These are phyloP conservation scores for Sarcophaga caerulescens DNA, from an alignment of 2,888 invertebrate genomes.

Conservation along the genomic window DNA sequence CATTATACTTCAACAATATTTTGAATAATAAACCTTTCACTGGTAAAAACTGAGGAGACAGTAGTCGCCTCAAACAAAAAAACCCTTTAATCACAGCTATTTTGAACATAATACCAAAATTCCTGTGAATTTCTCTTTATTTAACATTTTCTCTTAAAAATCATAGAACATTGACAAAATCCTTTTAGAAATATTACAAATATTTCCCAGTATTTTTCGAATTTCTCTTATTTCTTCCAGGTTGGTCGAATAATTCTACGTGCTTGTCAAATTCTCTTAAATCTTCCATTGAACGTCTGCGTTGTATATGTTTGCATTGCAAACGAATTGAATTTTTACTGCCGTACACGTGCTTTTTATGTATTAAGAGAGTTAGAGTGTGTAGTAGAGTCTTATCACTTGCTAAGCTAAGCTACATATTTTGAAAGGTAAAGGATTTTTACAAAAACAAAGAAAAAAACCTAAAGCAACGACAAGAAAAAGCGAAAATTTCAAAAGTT, in stretches of 20 bases:
- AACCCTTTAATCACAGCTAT: not conserved
- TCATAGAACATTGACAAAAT: not conserved
- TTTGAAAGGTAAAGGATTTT: constrained; percentile 29
- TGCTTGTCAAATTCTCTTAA: constrained; percentile 21
- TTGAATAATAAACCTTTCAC: not conserved
- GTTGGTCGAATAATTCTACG: constrained; percentile 8
- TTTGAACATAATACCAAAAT: too few species aligned
- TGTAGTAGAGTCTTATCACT: constrained; percentile 56
- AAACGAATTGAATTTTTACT: constrained; percentile 61
- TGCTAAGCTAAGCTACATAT: constrained; percentile 25
- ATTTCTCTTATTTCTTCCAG: not conserved
- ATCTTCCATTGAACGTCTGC: constrained; percentile 36
- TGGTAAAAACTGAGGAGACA: not conserved
- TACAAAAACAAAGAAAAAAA: not conserved
- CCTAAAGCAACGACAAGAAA: not conserved
- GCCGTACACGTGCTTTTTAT: constrained; percentile 58
- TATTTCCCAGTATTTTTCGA: constrained; percentile 16
- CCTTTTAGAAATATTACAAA: not conserved
- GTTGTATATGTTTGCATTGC: constrained; percentile 47
- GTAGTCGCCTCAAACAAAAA: not conserved
- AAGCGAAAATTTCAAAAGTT: not conserved
- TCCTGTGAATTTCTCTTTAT: not conserved
- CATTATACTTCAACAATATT: not conserved
- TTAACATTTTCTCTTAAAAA: not conserved
- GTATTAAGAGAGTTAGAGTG: constrained; percentile 31